A percentile compares a stretch with the other conserved stretches of the same genome.
Evolutionary conservation across 1,140 invertebrate genomes (phyloP).

Genomic region (Glossosoma conforme): DNA sequence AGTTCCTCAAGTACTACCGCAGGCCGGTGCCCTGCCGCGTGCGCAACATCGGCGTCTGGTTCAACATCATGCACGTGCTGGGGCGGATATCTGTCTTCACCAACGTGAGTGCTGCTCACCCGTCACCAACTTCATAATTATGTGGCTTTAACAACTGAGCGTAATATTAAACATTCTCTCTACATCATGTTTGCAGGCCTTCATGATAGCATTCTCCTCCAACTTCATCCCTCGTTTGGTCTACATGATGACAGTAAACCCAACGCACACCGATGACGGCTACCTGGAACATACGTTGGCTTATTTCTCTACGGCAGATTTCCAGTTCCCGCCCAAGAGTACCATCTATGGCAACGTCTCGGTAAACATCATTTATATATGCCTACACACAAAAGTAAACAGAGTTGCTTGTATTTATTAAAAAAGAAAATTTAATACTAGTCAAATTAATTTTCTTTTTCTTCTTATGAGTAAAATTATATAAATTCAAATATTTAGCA

Average conservation of each 20-base stretch:
- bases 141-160: neutral
- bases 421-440: no score
- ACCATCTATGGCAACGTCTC: conserved; percentile 17
- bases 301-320: conserved; percentile 71
- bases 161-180: neutral
- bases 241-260: conserved; percentile 62
- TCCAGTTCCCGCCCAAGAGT: conserved; percentile 46
- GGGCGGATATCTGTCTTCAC: conserved; percentile 88
- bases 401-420: no score
- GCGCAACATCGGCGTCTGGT: conserved; percentile 88
- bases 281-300: conserved; percentile 84
- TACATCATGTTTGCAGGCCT: conserved; percentile 16
- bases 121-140: no score
- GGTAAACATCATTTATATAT: conserved; percentile 11
- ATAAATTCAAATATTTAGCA: no score
- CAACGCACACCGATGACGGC: conserved; percentile 60
- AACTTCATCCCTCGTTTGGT: conserved; percentile 94
- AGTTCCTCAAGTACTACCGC: conserved; percentile 76
- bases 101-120: conserved; percentile 65
- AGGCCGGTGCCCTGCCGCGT: conserved; percentile 83
- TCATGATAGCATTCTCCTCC: conserved; percentile 91
- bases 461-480: no score
- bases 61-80: conserved; percentile 81
- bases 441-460: no score
- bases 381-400: no score